Conservation (phyloP, 1,140 invertebrate species). For the Pentalonia nigronervosa region DNA sequence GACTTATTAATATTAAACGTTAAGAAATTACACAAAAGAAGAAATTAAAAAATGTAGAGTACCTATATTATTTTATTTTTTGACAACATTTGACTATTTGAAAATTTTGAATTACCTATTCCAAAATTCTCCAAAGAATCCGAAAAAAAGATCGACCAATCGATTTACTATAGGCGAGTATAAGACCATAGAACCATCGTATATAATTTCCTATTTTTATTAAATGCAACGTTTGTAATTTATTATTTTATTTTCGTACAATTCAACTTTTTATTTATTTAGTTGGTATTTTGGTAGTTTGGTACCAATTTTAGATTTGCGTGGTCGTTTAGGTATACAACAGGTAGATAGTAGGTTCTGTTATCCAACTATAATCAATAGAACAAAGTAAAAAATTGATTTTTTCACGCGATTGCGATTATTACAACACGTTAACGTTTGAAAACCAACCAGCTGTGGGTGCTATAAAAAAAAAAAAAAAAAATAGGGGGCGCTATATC, state of each 20-base stretch:
- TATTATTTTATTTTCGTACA: background rate
- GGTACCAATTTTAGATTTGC: too few species aligned
- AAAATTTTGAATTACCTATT: background rate
- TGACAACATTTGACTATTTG: background rate
- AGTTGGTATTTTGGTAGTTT: too few species aligned
- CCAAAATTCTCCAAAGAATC: background rate
- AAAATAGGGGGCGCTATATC: too few species aligned
- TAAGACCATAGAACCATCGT: background rate
- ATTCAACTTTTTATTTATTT: too few species aligned
- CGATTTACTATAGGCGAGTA: background rate
- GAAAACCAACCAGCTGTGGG: too few species aligned
- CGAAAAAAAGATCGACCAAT: background rate
- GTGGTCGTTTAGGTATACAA: too few species aligned
- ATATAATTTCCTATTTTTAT: background rate
- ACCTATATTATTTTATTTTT: background rate
- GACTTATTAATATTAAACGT: too few species aligned
- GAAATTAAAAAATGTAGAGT: too few species aligned
- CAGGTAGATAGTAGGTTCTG: background rate
- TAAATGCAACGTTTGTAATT: background rate
- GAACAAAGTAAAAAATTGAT: background rate
- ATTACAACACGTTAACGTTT: too few species aligned
- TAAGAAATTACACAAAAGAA: too few species aligned
- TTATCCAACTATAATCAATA: background rate
- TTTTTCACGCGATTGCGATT: too few species aligned
- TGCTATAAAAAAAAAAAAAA: too few species aligned